These are phyloP conservation scores for Drosophila maculinotata DNA, from an alignment of 2,888 invertebrate genomes.

Conservation along the genomic window DNA sequence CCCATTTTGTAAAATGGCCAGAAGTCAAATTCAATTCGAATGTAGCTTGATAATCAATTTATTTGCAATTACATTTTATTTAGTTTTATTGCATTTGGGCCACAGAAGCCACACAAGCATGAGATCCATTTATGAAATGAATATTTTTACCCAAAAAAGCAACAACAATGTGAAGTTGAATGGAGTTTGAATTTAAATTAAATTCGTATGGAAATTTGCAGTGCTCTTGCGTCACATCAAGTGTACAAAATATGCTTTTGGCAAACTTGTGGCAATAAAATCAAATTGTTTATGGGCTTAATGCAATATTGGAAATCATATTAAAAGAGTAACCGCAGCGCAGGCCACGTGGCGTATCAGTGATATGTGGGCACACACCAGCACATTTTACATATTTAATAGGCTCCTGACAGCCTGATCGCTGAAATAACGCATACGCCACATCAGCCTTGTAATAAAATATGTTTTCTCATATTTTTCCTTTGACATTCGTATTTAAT, in stretches of 20 bases:
- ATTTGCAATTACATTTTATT: constrained; percentile 27
- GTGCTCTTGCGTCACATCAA: constrained; percentile 8
- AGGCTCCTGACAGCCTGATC: constrained; percentile 13
- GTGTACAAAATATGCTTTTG: constrained; percentile 22
- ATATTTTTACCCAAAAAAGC: constrained; percentile 11
- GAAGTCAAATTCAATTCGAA: background rate
- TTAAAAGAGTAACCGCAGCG: constrained; percentile 21
- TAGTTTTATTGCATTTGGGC: constrained; percentile 29
- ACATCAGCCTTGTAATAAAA: constrained; percentile 10
- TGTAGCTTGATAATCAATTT: constrained; percentile 24
- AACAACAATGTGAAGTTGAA: background rate
- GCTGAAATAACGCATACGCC: constrained; percentile 29
- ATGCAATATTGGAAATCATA: constrained; percentile 12
- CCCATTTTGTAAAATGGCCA: background rate
- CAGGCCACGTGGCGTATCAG: constrained; percentile 35
- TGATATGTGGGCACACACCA: constrained; percentile 2
- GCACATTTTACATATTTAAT: constrained; percentile 17
- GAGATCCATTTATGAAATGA: constrained; percentile 30
- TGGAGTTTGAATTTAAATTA: constrained; percentile 17
- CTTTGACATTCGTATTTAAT: constrained; percentile 30
- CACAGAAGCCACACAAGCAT: constrained; percentile 7
- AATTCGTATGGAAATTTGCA: background rate
- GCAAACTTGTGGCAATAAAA: constrained; percentile 16
- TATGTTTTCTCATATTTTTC: constrained; percentile 2
- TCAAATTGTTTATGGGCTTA: constrained; percentile 31